phyloP scores from a whole-genome alignment of 2,797 vertebrate species.

The Odontamblyopus lacepedii region DNA sequence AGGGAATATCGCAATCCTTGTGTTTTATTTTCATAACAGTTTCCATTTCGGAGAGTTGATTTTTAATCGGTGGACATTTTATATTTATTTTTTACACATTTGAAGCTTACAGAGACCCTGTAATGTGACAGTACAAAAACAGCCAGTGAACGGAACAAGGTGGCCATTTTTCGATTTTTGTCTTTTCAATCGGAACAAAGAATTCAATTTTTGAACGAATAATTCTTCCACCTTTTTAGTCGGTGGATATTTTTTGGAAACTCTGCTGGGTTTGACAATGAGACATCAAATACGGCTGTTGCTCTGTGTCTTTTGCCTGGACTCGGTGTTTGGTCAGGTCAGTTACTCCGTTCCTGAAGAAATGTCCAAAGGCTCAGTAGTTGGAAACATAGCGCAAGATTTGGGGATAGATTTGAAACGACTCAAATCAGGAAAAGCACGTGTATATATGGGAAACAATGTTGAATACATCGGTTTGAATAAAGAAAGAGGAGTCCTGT shows the following conservation, averaged over 20 bases:
- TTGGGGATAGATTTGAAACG: constrained; percentile 56
- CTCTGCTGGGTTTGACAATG: constrained; percentile 49
- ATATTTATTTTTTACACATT: too few relatives aligned
- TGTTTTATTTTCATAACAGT: too few relatives aligned
- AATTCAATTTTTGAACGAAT: too few relatives aligned
- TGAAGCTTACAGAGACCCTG: too few relatives aligned
- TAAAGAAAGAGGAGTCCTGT: constrained; percentile 76
- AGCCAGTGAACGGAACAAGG: too few relatives aligned
- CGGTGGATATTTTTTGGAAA: not conserved
- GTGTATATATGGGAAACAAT: constrained; percentile 43
- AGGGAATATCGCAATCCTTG: too few relatives aligned
- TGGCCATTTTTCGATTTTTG: too few relatives aligned
- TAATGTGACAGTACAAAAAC: too few relatives aligned
- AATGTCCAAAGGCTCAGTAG: constrained; percentile 72
- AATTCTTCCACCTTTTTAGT: too few relatives aligned
- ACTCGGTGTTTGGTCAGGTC: constrained; percentile 71
- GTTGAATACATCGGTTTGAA: constrained; percentile 79
- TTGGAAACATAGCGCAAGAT: constrained; percentile 64
- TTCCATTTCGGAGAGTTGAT: too few relatives aligned
- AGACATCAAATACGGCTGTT: constrained; percentile 76
- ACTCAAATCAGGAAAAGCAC: constrained; percentile 54
- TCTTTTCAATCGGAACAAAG: too few relatives aligned
- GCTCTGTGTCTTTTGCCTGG: constrained; percentile 27
- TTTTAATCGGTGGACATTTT: too few relatives aligned
- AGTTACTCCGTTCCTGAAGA: constrained; percentile 88